Base-by-base conservation (phyloP, 2,113 vertebrate species). In the Triplophysa dalaica region DNA sequence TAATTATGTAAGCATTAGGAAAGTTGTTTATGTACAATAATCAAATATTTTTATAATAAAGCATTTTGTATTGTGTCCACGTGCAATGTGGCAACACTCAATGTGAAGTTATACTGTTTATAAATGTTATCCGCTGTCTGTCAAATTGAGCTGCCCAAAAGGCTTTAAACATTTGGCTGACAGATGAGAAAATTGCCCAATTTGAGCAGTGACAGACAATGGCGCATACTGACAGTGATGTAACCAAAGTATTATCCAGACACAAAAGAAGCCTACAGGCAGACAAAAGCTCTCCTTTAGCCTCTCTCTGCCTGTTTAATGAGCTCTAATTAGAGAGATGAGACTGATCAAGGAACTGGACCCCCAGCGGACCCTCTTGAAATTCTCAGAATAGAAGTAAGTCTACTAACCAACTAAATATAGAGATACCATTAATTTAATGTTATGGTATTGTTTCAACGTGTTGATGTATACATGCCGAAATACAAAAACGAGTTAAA, bases 171-270 rank as follows among this genome's bases (percentile, higher is more conserved):
- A 52, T 63, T 69, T 76, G 78, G 86, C 80, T 90, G 90, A 90
- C 88, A 86, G 89, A 91, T 84, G 79, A 83, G 89, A 90, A 90
- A 89, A 90, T 89, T 88, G 83, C 73, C 86, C 86, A 88, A 78
- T 89, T 89, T 86, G 80, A 87, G 81, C 85, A 70, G 80, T 81
- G 78, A 75, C 68, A 83, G 70, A 90, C 86, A 91, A 88, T 87
- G 82, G 79, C 41, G 6, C 63, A 70, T 66, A 89, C 82, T 89
- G 88, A 90, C 89, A 89, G 82, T 82, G 78, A 78, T 87, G 89
- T 86, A 91, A 90, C 85, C 81, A 77, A 90, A 90, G 87, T 84
- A 81, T 74, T 85, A 80, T 77, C 67, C 68, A 82, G 69, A 22
- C 29, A 80, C 73, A 83, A 80, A 66, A 61, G 58, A 58, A 60